Evolutionary conservation across 2,888 invertebrate species (phyloP).

Genomic region (Oeneis ivallda): DNA sequence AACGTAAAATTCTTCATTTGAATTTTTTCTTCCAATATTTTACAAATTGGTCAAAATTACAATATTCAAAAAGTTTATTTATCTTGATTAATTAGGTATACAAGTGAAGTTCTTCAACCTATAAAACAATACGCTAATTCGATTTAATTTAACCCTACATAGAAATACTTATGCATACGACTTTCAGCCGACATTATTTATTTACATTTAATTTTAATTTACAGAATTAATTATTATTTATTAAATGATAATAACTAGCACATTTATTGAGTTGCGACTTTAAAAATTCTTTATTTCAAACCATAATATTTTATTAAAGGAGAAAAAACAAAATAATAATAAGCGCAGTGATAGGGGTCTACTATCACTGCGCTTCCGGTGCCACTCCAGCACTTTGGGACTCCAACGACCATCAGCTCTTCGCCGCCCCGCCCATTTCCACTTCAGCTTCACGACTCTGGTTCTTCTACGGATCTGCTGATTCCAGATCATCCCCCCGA

Average conservation of each 20-base stretch:
- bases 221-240: conserved; percentile 5
- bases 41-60: conserved; percentile 24
- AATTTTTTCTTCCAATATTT: not conserved
- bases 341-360: too few species aligned
- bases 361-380: too few species aligned
- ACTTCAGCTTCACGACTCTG: too few species aligned
- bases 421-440: too few species aligned
- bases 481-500: too few species aligned
- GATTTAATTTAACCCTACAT: not conserved
- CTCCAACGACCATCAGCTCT: too few species aligned
- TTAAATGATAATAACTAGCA: not conserved
- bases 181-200: conserved; percentile 18
- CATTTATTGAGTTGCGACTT: not conserved
- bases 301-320: not conserved
- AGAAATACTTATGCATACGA: conserved; percentile 7
- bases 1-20: not conserved
- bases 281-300: not conserved
- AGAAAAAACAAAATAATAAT: too few species aligned
- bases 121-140: conserved; percentile 4
- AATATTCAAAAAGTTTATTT: conserved; percentile 14
- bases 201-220: conserved; percentile 21
- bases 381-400: too few species aligned
- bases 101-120: not conserved
- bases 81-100: conserved; percentile 1
- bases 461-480: too few species aligned